phyloP scores from a whole-genome alignment of 1,140 invertebrate species.

The Aphidius ervi region DNA sequence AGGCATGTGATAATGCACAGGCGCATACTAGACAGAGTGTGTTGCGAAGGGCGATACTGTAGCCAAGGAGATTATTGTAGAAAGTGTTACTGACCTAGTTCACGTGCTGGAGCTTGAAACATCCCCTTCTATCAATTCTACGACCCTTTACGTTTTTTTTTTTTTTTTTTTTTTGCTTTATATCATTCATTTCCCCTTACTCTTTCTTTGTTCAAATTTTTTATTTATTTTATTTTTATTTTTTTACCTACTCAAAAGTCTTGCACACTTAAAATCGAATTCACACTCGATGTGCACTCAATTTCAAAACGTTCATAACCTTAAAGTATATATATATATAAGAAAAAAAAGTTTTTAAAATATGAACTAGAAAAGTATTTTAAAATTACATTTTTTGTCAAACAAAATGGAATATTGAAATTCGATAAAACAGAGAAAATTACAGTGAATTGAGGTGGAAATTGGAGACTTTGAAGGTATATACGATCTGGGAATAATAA shows the following conservation, averaged over 20 bases:
- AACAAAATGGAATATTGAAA: no score
- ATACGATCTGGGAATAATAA: constrained; percentile 27
- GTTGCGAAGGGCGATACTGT: constrained; percentile 4
- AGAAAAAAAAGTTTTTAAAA: no score
- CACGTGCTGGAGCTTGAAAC: constrained; percentile 14
- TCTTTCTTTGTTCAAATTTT: no score
- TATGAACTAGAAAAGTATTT: no score
- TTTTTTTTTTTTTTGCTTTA: background rate
- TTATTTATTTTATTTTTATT: no score
- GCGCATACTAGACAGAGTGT: background rate
- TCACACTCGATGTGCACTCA: no score
- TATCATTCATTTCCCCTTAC: no score
- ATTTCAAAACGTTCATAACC: no score
- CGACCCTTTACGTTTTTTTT: constrained; percentile 8
- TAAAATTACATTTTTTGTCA: no score
- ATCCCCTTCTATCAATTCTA: constrained; percentile 14
- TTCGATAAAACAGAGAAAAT: background rate
- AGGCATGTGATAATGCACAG: background rate
- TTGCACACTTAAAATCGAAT: no score
- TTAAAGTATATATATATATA: no score
- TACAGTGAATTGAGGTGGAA: constrained; percentile 22
- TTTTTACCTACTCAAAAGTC: no score
- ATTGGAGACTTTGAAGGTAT: background rate
- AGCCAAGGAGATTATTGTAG: constrained; percentile 17
- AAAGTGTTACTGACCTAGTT: constrained; percentile 31